These are phyloP conservation scores for Fulmarus glacialis DNA, from an alignment of 2,113 vertebrate species.

Conservation along the genomic window DNA sequence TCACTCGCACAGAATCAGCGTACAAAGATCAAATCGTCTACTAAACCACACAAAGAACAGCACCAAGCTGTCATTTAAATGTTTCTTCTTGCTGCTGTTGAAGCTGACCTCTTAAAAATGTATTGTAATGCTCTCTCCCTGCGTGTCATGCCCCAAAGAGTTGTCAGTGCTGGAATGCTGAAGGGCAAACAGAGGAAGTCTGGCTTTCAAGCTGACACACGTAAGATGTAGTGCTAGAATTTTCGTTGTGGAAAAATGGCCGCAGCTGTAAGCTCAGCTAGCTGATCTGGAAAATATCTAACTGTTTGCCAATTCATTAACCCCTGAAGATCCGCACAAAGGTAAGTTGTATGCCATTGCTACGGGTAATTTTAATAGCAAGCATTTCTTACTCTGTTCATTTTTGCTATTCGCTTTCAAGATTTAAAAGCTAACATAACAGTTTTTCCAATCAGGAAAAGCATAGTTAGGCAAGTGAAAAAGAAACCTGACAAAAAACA, in stretches of 20 bases:
- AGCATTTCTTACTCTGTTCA: background rate
- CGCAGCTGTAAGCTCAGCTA: slow-evolving; percentile 34
- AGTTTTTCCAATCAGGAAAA: background rate
- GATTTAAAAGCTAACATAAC: background rate
- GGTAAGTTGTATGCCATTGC: background rate
- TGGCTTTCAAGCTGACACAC: slow-evolving; percentile 18
- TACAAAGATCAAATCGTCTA: background rate
- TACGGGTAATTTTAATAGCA: background rate
- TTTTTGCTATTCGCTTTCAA: background rate
- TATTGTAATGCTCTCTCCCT: background rate
- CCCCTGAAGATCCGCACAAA: slow-evolving; percentile 15
- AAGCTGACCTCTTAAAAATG: background rate
- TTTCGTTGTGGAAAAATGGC: slow-evolving; percentile 51
- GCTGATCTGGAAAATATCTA: slow-evolving; percentile 60
- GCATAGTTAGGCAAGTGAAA: background rate
- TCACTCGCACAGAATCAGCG: background rate
- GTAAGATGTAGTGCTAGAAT: slow-evolving; percentile 45
- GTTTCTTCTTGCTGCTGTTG: background rate
- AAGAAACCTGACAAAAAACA: background rate
- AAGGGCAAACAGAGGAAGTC: slow-evolving; percentile 12
- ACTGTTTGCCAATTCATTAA: slow-evolving; percentile 50
- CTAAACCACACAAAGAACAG: background rate
- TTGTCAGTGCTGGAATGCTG: slow-evolving; percentile 31
- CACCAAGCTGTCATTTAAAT: background rate
- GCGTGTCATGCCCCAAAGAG: background rate